Base-by-base conservation (phyloP, 2,113 vertebrate species). In the Chamaea fasciata region DNA sequence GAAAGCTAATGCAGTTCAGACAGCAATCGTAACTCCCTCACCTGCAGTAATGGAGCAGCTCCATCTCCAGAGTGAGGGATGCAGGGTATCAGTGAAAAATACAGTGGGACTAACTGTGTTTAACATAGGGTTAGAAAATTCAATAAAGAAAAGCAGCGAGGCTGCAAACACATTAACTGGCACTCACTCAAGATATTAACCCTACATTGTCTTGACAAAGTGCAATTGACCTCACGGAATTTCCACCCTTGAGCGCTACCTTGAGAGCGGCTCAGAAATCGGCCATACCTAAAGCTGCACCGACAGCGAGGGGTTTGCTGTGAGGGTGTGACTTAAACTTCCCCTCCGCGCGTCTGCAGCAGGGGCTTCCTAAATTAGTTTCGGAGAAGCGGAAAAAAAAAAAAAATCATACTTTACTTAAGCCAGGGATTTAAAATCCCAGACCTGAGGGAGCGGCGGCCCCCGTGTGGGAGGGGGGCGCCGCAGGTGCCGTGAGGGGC, bases 361-460 rank as follows among this genome's bases (percentile, higher is more conserved):
- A 14, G 13, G 20, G 39, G 37, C 22, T 74, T 59, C 33, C 37
- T 28, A 37, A 44, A 37, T n/a, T 28, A 19, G 7, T 12, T 52
- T 67, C 11, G 15, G 52, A 46, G 19, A 30, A 74, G 31, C 13
- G 19, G 3, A 49, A 24, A 14, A 49, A 47, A 47, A 15, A 8
- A 28, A 41, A 8, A 10, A 16, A 7, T 14, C 11, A 5, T 3
- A 2, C 11, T 60, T 74, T 19, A 16, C 70, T 67, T 74, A 27
- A 70, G 39, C 35, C 0, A 2, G 7, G 6, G 5, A 23, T 15
- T 31, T 41, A 52, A 30, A 23, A 6, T 4, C 7, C 27, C 31
- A 11, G 22, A 16, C 0, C 20, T 2, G 57, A 9, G 22, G n/a
- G 39, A 21, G 20, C 3, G 15, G 13, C 20, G 3, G 10, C 5